A percentile compares a stretch with the other conserved stretches of the same genome.
Conservation (phyloP, 2,113 vertebrate genomes). For the Hyperopisus bebe region DNA sequence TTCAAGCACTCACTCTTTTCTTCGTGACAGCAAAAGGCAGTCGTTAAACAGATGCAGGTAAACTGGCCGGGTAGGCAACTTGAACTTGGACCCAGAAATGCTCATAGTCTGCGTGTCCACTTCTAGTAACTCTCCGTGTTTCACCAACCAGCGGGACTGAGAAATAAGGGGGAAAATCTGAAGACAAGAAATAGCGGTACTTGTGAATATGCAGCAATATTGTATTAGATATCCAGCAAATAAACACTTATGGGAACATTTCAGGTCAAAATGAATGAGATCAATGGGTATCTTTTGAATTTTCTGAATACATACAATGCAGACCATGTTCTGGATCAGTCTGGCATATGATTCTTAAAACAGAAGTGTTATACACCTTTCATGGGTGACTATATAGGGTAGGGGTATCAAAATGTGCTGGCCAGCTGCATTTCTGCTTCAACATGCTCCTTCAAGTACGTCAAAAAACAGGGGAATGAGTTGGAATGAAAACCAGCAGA, state of each 20-base stretch:
- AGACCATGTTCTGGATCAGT: background rate
- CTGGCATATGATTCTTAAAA: background rate
- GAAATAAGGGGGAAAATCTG: constrained; percentile 87
- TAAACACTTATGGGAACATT: background rate
- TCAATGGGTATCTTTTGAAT: background rate
- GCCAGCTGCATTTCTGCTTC: background rate
- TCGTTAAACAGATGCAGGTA: constrained; percentile 86
- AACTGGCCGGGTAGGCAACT: constrained; percentile 74
- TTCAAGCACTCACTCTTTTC: constrained; percentile 70
- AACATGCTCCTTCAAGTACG: background rate
- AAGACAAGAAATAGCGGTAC: background rate
- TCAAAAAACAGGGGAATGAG: background rate
- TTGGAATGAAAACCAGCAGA: background rate
- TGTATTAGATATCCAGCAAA: background rate
- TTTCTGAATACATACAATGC: background rate
- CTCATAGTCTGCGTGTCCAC: constrained; percentile 73
- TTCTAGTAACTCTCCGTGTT: constrained; percentile 79
- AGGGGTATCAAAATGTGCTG: background rate
- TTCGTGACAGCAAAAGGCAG: constrained; percentile 77
- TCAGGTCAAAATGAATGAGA: background rate
- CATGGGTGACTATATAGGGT: background rate
- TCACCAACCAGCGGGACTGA: constrained; percentile 85
- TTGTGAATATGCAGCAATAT: background rate
- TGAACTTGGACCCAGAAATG: constrained; percentile 73
- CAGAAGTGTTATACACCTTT: background rate